Percentiles rank a stretch among this genome's conserved stretches.
Conservation (phyloP, 2,888 invertebrate species). For the Baccha elongata region DNA sequence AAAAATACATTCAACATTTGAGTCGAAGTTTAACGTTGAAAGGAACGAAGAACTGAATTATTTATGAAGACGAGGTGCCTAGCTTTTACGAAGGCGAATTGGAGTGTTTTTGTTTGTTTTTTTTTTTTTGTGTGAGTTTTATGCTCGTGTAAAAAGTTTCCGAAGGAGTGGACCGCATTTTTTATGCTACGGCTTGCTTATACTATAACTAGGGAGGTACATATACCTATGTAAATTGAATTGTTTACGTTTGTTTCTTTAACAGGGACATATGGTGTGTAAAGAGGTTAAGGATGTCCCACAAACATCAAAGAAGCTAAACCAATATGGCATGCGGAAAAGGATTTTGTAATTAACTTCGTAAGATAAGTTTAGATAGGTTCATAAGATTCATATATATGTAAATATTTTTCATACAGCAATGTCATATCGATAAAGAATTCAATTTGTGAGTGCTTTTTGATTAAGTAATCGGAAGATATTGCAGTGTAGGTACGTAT, state of each 20-base stretch:
- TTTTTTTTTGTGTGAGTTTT: conserved; percentile 17
- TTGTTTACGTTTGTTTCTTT: conserved; percentile 43
- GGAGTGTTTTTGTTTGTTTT: conserved; percentile 1
- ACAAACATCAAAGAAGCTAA: conserved; percentile 50
- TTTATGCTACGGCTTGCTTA: conserved; percentile 37
- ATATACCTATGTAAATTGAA: conserved; percentile 48
- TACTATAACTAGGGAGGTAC: conserved; percentile 7
- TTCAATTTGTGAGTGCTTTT: too few species aligned
- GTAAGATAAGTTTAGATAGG: too few species aligned
- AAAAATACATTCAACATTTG: conserved; percentile 12
- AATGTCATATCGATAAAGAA: too few species aligned
- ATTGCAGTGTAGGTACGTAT: too few species aligned
- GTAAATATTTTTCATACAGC: too few species aligned
- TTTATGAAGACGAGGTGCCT: conserved; percentile 55
- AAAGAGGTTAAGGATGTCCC: conserved; percentile 48
- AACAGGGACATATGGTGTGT: conserved; percentile 35
- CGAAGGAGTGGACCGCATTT: conserved; percentile 44
- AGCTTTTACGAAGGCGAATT: conserved; percentile 35
- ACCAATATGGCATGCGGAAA: conserved; percentile 18
- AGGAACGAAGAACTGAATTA: conserved; percentile 53
- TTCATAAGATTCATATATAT: too few species aligned
- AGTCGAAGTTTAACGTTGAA: conserved; percentile 23
- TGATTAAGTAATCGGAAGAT: too few species aligned
- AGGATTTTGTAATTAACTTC: conserved; percentile 38
- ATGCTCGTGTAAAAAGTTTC: conserved; percentile 23